Evolutionary conservation across 53 echinoderm and acorn worm genomes (phyloP), one percentile per base, ranked within the genome.

Genomic region (Patiria pectinifera): DNA sequence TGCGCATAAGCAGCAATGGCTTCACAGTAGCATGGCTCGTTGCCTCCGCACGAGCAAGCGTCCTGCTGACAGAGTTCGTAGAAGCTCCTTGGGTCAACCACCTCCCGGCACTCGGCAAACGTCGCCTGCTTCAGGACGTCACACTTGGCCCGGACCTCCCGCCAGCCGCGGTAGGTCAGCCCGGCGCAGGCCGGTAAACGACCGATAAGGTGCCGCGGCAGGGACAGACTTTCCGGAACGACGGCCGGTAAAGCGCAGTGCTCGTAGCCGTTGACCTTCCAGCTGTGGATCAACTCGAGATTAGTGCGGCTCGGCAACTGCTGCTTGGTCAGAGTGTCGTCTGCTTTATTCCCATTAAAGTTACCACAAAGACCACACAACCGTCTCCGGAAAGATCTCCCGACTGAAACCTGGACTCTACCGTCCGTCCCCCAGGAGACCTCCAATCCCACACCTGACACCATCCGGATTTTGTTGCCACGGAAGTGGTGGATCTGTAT

Each of bases 221-320:
- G 79, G 66, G 89, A 80, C 46, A 89, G 19, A 1, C 80, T 26
- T 21, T 47, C 45, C 18, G 89, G 81, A 2, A 80, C 62, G 13
- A 24, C 45, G 1, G 59, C 75, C 47, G 86, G 24, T 23, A 80
- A 66, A 22, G 4, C 19, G 66, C 92, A 92, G 69, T 95, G 92
- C 79, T 85, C 90, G 91, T 96, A 95, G 4, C 96, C 96, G 22
- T 95, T 92, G 3, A 95, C 94, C 92, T 95, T 96, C 96, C 96
- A 96, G 87, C 96, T 95, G 86, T 96, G 95, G 45, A 93, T 75
- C 21, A 96, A 89, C 85, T 95, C 96, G 14, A 86, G 93, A 18
- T 24, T 63, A 25, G 92, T 82, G 66, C 91, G 88, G 53, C 92
- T 89, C 21, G 83, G 93, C 46, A 96, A 80, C 48, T 86, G 89